A percentile compares a stretch with the other conserved stretches of the same genome.
Evolutionary conservation across 2,797 vertebrate genomes (phyloP).

Genomic region (Caiman crocodilus): DNA sequence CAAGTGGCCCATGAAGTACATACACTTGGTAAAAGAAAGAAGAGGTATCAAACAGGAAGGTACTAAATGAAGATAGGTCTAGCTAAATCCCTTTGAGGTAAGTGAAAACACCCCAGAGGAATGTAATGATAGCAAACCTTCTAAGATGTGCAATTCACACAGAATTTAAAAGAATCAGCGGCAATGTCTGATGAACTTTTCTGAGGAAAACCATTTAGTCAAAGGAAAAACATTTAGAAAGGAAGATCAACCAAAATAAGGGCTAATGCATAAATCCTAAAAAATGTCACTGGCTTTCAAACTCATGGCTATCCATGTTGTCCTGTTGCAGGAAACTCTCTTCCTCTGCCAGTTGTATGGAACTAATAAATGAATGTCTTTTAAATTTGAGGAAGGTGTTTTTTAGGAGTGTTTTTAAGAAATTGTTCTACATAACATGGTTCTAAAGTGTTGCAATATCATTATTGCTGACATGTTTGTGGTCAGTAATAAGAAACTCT

Average conservation of each 20-base stretch:
- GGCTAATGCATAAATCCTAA: conserved; percentile 15
- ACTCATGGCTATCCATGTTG: not conserved
- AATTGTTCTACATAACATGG: no score
- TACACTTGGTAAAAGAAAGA: not conserved
- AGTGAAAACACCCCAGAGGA: not conserved
- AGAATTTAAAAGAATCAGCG: not conserved
- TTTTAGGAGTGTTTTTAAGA: no score
- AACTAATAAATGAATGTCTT: not conserved
- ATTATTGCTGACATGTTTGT: not conserved
- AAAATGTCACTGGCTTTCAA: not conserved
- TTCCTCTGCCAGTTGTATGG: conserved; percentile 1
- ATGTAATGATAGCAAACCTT: not conserved
- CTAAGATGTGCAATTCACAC: not conserved
- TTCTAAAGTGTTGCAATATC: no score
- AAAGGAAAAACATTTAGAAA: not conserved
- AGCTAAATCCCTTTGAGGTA: not conserved
- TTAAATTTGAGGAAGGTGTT: no score
- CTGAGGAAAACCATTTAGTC: not conserved
- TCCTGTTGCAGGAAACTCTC: not conserved
- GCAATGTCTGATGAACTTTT: not conserved
- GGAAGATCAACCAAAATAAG: not conserved
- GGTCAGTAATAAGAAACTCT: conserved; percentile 4
- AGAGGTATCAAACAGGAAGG: not conserved
- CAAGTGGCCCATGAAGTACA: not conserved
- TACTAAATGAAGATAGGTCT: not conserved